Base-by-base conservation (phyloP, 2,888 invertebrate genomes). In the Phrixothrix hirtus region DNA sequence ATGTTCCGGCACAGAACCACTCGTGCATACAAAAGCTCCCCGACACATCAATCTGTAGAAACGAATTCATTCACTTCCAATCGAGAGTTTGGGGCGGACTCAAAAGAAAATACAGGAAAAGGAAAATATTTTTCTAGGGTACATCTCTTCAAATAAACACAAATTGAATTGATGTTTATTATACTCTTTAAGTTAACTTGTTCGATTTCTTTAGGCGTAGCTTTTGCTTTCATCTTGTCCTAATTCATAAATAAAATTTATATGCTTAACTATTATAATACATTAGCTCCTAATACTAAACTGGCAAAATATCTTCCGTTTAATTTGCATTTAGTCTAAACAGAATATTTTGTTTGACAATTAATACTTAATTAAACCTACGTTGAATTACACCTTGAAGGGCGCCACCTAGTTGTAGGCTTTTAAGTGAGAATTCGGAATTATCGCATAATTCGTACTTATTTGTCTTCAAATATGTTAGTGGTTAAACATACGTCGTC, bases 11-110 rank as follows among this genome's bases (percentile, higher is more conserved):
- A 51, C 55, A 59, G 58, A 61, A 55, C 63, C 68, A 68, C 66
- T 68, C 68, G 65, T 68, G 68, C 67, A 68, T 68, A 68, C 64
- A 65, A 67, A 67, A 63, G 65, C 63, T 59, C 55, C 44, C 62
- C 64, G 63, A 64, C 65, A 58, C 60, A 65, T 67, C 67, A 64
- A 52, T 55, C 56, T 56, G 50, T 55, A 26, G 44, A 54, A 54
- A 37, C 54, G 35, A 54, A 48, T 47, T 42, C 48, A 54, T 54
- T 48, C 54, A 54, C 48, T 48, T 54, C 37, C 43, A 39, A 54
- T 54, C 54, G 48, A 54, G 53, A 53, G 41, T 46, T 29, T 41
- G 16, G n/a, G 42, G 37, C 36, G 42, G 42, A 32, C 30, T 21
- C 29, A 14, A 26, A 32, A 13, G 34, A 21, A 35, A 35, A 25